A percentile compares a stretch with the other conserved stretches of the same genome.
phyloP scores from a whole-genome alignment of 2,797 vertebrate genomes.

The Bradypodion pumilum region DNA sequence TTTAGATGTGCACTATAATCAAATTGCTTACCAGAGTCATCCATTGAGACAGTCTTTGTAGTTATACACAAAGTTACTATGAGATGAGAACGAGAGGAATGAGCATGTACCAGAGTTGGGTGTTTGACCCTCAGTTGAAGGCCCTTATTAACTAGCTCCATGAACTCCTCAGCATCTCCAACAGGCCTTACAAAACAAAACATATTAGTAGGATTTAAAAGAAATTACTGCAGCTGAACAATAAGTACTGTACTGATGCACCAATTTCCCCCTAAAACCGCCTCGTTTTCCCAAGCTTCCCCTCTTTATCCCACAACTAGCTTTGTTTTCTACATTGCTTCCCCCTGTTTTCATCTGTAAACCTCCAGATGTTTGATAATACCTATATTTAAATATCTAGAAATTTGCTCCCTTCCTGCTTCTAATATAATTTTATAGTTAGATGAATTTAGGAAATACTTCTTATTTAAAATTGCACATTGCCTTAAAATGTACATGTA shows the following conservation, averaged over 20 bases:
- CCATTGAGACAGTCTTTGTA: constrained; percentile 66
- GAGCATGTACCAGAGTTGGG: constrained; percentile 80
- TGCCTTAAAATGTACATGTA: not conserved
- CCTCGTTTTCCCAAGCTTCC: too few relatives aligned
- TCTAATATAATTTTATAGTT: not conserved
- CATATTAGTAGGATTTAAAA: not conserved
- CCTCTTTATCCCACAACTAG: not conserved
- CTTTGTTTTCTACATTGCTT: not conserved
- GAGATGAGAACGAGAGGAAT: constrained; percentile 88
- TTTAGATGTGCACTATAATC: constrained; percentile 10
- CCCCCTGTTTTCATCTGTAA: not conserved
- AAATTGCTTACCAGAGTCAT: constrained; percentile 73
- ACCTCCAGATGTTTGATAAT: not conserved
- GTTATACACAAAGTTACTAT: constrained; percentile 80
- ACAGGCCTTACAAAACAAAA: constrained; percentile 65
- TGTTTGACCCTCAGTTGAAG: constrained; percentile 76
- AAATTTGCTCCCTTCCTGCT: not conserved
- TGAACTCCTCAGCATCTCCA: constrained; percentile 74
- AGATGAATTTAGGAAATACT: not conserved
- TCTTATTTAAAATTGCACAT: not conserved
- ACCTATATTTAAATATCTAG: not conserved
- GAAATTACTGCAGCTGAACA: constrained; percentile 4
- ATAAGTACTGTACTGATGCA: not conserved
- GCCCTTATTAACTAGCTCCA: constrained; percentile 74
- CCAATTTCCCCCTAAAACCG: constrained; percentile 10